phyloP scores from a whole-genome alignment of 1,140 invertebrate genomes.

The Palaemon carinicauda region DNA sequence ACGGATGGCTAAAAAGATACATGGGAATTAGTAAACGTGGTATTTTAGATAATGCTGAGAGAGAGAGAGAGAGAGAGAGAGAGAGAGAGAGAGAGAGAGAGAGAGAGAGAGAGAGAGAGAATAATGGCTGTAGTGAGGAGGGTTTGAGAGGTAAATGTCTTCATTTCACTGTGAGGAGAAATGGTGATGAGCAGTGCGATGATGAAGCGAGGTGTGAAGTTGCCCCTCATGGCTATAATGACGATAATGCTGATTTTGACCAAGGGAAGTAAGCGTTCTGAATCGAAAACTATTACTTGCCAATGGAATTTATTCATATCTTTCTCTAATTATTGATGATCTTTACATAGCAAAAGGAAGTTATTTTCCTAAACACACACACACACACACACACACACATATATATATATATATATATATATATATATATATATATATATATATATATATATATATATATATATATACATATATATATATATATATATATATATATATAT shows the following conservation, averaged over 20 bases:
- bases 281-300: too few relatives aligned
- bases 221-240: background rate
- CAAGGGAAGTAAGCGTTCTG: too few relatives aligned
- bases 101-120: background rate
- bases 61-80: background rate
- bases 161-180: too few relatives aligned
- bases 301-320: too few relatives aligned
- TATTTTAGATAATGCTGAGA: too few relatives aligned
- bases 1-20: background rate
- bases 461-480: conserved; percentile 30
- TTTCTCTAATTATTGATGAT: too few relatives aligned
- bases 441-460: conserved; percentile 32
- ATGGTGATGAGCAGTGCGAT: too few relatives aligned
- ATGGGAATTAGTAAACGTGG: background rate
- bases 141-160: background rate
- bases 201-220: too few relatives aligned
- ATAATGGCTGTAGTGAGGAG: background rate
- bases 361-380: background rate
- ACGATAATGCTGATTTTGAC: too few relatives aligned
- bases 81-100: background rate
- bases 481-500: conserved; percentile 20
- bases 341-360: background rate
- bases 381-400: conserved; percentile 11
- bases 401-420: conserved; percentile 35
- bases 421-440: conserved; percentile 33